A percentile compares a stretch with the other conserved stretches of the same genome.
Conservation (phyloP, 2,888 invertebrate species). For the Drosophila limbata region DNA sequence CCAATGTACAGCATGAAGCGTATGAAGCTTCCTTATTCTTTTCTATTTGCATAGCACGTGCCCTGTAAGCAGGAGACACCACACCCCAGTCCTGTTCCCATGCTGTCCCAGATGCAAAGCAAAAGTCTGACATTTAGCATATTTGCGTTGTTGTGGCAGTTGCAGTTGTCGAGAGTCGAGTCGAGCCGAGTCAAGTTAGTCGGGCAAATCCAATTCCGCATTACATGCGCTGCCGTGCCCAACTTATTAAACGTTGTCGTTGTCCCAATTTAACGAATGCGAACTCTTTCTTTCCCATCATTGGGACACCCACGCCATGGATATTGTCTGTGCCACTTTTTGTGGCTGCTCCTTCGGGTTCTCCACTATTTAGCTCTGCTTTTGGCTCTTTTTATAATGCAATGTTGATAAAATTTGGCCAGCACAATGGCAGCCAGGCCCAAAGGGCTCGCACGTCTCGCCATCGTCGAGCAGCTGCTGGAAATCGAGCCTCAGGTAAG, state of each 20-base stretch:
- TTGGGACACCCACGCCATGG: slow-evolving; percentile 29
- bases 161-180: slow-evolving; percentile 36
- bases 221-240: slow-evolving; percentile 76
- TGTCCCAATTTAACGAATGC: slow-evolving; percentile 77
- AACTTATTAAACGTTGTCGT: slow-evolving; percentile 80
- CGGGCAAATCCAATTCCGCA: slow-evolving; percentile 73
- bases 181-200: too few species aligned
- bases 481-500: slow-evolving; percentile 67
- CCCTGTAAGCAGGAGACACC: slow-evolving; percentile 54
- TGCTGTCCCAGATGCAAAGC: slow-evolving; percentile 20
- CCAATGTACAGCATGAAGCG: slow-evolving; percentile 49
- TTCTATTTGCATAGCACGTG: slow-evolving; percentile 62
- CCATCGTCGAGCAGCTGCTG: slow-evolving; percentile 70
- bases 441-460: slow-evolving; percentile 68
- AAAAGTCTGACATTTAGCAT: slow-evolving; percentile 75
- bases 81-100: background rate
- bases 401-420: slow-evolving; percentile 63
- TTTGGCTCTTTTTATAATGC: slow-evolving; percentile 23
- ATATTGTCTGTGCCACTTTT: slow-evolving; percentile 49
- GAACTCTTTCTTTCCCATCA: slow-evolving; percentile 48
- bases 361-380: background rate
- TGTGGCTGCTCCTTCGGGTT: slow-evolving; percentile 1
- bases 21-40: slow-evolving; percentile 50
- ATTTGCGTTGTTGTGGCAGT: slow-evolving; percentile 79
- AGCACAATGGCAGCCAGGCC: slow-evolving; percentile 68